phyloP scores from a whole-genome alignment of 1,140 invertebrate genomes.

The Musca domestica region DNA sequence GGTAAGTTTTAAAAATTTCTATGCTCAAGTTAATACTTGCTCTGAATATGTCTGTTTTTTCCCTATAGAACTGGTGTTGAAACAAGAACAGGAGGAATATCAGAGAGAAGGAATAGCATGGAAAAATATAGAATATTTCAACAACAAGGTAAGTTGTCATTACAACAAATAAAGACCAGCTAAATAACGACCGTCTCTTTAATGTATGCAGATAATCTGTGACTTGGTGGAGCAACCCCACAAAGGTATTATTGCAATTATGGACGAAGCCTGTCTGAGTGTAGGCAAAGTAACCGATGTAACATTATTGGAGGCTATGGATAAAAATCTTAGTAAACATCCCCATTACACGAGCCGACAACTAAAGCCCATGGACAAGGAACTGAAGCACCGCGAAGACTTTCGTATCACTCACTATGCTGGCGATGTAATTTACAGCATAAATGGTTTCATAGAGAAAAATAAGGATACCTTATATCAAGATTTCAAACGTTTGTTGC shows the following conservation, averaged over 20 bases:
- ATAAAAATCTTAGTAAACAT: conserved; percentile 82
- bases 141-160: conserved; percentile 66
- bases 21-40: neutral
- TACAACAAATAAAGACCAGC: no score
- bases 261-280: conserved; percentile 93
- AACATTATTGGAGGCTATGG: conserved; percentile 90
- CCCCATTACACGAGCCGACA: conserved; percentile 88
- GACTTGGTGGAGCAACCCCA: conserved; percentile 87
- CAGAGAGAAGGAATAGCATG: conserved; percentile 88
- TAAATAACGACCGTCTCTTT: no score
- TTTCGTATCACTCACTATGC: conserved; percentile 91
- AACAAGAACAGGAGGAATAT: conserved; percentile 96
- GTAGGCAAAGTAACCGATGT: conserved; percentile 91
- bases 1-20: conserved; percentile 60
- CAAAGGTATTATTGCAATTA: conserved; percentile 87
- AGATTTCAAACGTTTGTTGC: conserved; percentile 91
- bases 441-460: conserved; percentile 91
- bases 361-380: conserved; percentile 77
- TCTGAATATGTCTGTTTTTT: neutral
- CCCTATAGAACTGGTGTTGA: conserved; percentile 81
- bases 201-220: conserved; percentile 69
- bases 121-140: conserved; percentile 89
- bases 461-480: conserved; percentile 94
- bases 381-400: conserved; percentile 75
- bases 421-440: conserved; percentile 91